Conservation (phyloP, 2,797 vertebrate genomes). For the Nasua narica region DNA sequence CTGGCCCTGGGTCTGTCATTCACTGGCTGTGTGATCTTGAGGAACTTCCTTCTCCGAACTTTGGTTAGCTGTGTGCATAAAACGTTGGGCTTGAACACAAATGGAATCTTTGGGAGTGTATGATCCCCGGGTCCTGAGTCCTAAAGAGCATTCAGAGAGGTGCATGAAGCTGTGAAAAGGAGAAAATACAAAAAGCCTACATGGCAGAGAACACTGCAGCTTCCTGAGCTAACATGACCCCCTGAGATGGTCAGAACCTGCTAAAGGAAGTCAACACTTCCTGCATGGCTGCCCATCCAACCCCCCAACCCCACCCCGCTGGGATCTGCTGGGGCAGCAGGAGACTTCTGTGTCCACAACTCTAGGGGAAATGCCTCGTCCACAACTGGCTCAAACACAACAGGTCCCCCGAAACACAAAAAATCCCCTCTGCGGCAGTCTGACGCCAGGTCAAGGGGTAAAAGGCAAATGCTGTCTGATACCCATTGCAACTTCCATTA, state of each 20-base stretch:
- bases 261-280: background rate
- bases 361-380: background rate
- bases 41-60: background rate
- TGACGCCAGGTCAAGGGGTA: rapidly evolving
- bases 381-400: background rate
- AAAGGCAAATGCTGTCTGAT: background rate
- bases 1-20: background rate
- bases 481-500: background rate
- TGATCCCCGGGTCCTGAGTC: background rate
- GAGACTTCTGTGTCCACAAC: no score
- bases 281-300: background rate
- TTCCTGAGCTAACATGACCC: background rate
- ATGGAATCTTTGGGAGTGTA: background rate
- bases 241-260: background rate
- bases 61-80: background rate
- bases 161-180: background rate
- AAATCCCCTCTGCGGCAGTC: background rate
- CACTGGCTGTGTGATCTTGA: background rate
- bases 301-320: background rate
- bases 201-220: background rate
- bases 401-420: background rate
- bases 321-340: background rate
- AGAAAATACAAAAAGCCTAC: background rate
- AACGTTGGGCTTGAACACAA: background rate
- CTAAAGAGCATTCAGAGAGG: background rate